Evolutionary conservation across 2,888 invertebrate genomes (phyloP), one percentile per base, ranked within the genome.

Genomic region (Portevinia maculata): DNA sequence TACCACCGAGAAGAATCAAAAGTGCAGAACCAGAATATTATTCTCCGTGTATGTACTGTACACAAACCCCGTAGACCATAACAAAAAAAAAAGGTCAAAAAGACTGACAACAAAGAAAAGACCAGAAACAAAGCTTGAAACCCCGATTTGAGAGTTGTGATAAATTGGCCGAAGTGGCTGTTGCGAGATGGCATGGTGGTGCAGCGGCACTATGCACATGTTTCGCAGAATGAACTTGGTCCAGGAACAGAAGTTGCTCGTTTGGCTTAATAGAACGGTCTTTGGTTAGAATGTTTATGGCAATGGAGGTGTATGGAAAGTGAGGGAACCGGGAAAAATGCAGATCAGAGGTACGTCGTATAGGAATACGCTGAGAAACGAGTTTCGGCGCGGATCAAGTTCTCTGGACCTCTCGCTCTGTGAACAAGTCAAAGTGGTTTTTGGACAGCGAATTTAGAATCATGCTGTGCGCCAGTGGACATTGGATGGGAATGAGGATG

Each of bases 1-100:
- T 62, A 83, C 76, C 81, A 83, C 44, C 60, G 30, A 64, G 32
- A 83, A 78, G 71, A 37, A 74, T 46, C 13, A 65, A 53, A 52
- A 67, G 50, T 57, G 59, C 71, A 78, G 71, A 83, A 81, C 70
- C 76, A 71, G 76, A 76, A 70, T 24, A 24, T 55, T 55, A 52
- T 76, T 78, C 67, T 67, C 76, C 76, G 76, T 70, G 59, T 53
- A 52, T n/a, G n/a, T n/a, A n/a, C n/a, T n/a, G n/a, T 55, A 57
- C 71, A 78, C 67, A 67, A 62, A 57, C 55, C 62, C 55, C 50
- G 24, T 67, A 65, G 78, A 83, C 67, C 78, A 73, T 67, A 78
- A 78, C 62, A 73, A 83, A 83, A 83, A 83, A 73, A 83, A 83
- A 83, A 83, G 76, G 83, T 78, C 65, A 71, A 78, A 65, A 60